phyloP scores from a whole-genome alignment of 2,113 vertebrate genomes.

The Formicarius rufipectus region DNA sequence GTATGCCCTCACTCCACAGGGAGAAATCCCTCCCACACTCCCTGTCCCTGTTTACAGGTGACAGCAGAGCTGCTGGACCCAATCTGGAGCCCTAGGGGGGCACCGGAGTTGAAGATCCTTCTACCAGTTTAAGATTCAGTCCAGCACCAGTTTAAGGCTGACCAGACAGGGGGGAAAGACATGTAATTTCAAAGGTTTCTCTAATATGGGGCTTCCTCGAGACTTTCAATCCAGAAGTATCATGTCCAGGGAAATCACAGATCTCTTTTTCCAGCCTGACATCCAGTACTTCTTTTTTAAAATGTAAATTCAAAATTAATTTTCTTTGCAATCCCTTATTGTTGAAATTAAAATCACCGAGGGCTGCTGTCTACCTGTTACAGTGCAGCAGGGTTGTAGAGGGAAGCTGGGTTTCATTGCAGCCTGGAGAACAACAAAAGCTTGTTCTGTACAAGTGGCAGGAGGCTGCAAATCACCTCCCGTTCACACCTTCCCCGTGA shows the following conservation, averaged over 20 bases:
- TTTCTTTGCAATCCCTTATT: not conserved
- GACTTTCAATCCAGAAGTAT: not conserved
- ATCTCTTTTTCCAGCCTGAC: not conserved
- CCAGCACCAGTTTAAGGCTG: not conserved
- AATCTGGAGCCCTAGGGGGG: not conserved
- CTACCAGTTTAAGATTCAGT: not conserved
- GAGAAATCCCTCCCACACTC: not conserved
- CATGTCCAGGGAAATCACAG: not conserved
- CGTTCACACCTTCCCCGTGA: not conserved
- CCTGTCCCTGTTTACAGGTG: not conserved
- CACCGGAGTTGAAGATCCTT: not conserved
- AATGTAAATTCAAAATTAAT: not conserved
- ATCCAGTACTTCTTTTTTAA: not conserved
- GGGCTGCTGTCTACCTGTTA: not conserved
- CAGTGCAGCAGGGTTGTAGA: not conserved
- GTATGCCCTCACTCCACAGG: not conserved
- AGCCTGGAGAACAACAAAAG: constrained; percentile 2
- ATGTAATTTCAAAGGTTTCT: not conserved
- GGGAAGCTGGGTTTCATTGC: not conserved
- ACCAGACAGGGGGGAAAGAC: not conserved
- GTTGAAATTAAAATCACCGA: not conserved
- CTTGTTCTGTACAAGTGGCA: not conserved
- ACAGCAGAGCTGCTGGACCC: not conserved
- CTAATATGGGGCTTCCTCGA: not conserved
- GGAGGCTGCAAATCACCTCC: constrained; percentile 4